Evolutionary conservation across 2,888 invertebrate species (phyloP).

Genomic region (Nymphalis urticae): DNA sequence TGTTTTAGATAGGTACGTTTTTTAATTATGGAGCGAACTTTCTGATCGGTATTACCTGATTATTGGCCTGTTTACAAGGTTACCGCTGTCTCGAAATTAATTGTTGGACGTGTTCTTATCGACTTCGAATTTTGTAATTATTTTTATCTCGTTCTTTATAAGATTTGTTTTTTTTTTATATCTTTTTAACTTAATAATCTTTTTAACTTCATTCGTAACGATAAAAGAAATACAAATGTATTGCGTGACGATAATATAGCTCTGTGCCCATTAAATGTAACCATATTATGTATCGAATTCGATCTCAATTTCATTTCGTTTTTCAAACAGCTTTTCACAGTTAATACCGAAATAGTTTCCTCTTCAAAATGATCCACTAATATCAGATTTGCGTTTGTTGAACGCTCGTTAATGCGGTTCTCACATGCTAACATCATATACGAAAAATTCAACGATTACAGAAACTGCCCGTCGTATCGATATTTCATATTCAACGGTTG

Average conservation of each 20-base stretch:
- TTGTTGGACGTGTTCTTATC: neutral
- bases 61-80: conserved; percentile 12
- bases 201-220: too few relatives aligned
- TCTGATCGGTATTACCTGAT: conserved; percentile 27
- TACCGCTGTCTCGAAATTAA: neutral
- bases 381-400: conserved; percentile 68
- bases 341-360: conserved; percentile 50
- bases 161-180: neutral
- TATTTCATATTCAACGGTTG: conserved; percentile 57
- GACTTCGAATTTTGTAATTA: conserved; percentile 3
- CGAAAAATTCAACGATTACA: conserved; percentile 57
- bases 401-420: conserved; percentile 54
- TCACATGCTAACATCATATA: conserved; percentile 61
- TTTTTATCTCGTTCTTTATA: neutral
- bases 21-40: conserved; percentile 29
- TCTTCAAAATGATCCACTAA: conserved; percentile 62
- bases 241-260: too few relatives aligned
- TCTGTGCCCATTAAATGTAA: neutral
- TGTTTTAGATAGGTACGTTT: conserved; percentile 33
- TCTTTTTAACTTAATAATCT: too few relatives aligned
- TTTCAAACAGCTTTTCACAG: conserved; percentile 21
- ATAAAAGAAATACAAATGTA: too few relatives aligned
- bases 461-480: conserved; percentile 51
- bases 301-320: conserved; percentile 16
- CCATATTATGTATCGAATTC: conserved; percentile 11